Base-by-base conservation (phyloP, 2,113 vertebrate species). In the Raja brachyura region DNA sequence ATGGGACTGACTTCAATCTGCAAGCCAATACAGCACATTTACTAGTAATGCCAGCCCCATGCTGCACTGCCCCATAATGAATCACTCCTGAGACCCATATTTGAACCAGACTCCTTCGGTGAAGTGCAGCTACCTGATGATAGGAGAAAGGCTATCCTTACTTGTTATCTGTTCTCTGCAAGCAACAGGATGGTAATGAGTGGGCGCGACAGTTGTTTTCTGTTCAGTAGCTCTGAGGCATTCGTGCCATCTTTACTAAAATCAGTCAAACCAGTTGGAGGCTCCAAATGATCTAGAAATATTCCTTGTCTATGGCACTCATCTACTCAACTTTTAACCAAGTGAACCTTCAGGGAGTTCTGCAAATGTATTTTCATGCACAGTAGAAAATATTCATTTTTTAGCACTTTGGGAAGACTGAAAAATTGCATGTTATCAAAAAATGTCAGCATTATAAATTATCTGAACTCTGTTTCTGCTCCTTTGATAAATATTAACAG, bases 381-480 rank as follows among this genome's bases (percentile, higher is more conserved):
- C 83, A 63, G 13, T 63, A 63, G 56, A 61, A 86, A 86, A 5
- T 31, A 31, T 61, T 63, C n/a, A 31, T n/a, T 18, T 88, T 63
- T 63, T 63, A 88, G 14, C 59, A 63, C 83, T 63, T 63, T 88
- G n/a, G 31, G 83, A 92, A 92, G 48, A 92, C 66, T 92, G 68
- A 54, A 54, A 13, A 28, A 92, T 9, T 56, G 81, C 5, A 5
- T 92, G 31, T 70, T n/a, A 90, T 33, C 68, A 20, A 73, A 92
- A 73, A 92, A 92, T 33, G 16, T 18, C 9, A 73, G 20, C 63
- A 73, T 90, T 54, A 73, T 39, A 90, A 92, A 54, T 28, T 92
- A 66, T 92, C 68, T 22, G 18, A 92, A 74, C 18, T 92, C 66
- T 4, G 61, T 31, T 77, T 86, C 70, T 48, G 18, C 16, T 18